Base-by-base conservation (phyloP, 92 coral and sea anemone genomes). In the Actinernus sp. region DNA sequence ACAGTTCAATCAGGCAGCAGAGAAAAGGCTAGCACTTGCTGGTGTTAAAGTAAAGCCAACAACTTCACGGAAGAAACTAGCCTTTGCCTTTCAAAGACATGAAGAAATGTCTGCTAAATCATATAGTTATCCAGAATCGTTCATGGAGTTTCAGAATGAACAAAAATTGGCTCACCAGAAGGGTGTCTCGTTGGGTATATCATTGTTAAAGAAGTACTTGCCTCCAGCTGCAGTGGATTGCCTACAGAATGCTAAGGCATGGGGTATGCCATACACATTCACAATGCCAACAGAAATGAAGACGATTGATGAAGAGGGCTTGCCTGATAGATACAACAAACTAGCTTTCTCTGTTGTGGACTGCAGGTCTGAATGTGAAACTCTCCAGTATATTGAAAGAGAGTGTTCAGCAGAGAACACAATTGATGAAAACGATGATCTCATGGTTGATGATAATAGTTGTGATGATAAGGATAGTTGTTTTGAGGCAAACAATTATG, bases 251-350 rank as follows among this genome's bases (percentile, higher is more conserved):
- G 49, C 40, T 12, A 3, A 4, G 33, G 39, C 43, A 9, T 72
- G 61, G 70, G 53, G 6, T 31, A 53, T 6, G 61, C 69, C 70
- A 5, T 72, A 31, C 70, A 49, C 30, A 16, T 70, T 30, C 49
- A 11, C 22, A 19, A 26, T 48, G 39, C 50, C 49, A 9, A 31
- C 46, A 6, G 31, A 51, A 6, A 26, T 72, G 9, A 49, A 43
- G 39, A 31, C 37, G 13, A 21, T 72, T 44, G 52, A 38, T 26
- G 79, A 48, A 14, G 18, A 50, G 0, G 67, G 49, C 41, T 49
- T 59, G 12, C 79, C 79, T 25, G 1, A 3, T 6, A 18, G 31
- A 25, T 72, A 72, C 23, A 59, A 72, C 65, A 60, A 72, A 21
- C 44, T 72, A 0, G 44, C 33, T 10, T 20, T 12, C 21, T 58